Conservation (phyloP, 2,888 invertebrate species). For the Trichacis sp. region DNA sequence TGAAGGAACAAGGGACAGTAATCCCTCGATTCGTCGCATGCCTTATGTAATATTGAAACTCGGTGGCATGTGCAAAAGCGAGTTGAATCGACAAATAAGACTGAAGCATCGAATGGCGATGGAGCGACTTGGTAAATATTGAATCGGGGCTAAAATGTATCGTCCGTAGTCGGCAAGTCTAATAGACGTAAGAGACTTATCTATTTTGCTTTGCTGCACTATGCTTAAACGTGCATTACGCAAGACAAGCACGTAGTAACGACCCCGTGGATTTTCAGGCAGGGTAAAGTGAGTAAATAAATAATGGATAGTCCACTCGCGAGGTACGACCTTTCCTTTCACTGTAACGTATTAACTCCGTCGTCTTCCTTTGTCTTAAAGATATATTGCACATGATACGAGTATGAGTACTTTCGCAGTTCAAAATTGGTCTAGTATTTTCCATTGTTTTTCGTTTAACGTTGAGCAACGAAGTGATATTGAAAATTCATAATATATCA, state of each 20-base stretch:
- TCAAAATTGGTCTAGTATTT: no score
- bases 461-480: no score
- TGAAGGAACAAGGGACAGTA: neutral
- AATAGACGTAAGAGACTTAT: constrained; percentile 36
- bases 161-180: constrained; percentile 31
- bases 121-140: constrained; percentile 31
- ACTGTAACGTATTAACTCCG: neutral
- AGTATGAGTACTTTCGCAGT: no score
- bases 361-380: neutral
- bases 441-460: no score
- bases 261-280: constrained; percentile 44
- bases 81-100: neutral
- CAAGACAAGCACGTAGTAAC: constrained; percentile 57
- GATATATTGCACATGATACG: no score
- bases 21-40: neutral
- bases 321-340: constrained; percentile 13
- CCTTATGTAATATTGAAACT: neutral
- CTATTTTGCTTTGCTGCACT: constrained; percentile 35
- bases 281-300: constrained; percentile 56
- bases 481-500: no score
- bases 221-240: constrained; percentile 50
- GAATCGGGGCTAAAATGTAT: constrained; percentile 28
- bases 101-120: constrained; percentile 13
- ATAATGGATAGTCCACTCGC: constrained; percentile 52
- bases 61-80: neutral